Evolutionary conservation across 1,140 invertebrate species (phyloP).

Genomic region (Pollicipes pollicipes): DNA sequence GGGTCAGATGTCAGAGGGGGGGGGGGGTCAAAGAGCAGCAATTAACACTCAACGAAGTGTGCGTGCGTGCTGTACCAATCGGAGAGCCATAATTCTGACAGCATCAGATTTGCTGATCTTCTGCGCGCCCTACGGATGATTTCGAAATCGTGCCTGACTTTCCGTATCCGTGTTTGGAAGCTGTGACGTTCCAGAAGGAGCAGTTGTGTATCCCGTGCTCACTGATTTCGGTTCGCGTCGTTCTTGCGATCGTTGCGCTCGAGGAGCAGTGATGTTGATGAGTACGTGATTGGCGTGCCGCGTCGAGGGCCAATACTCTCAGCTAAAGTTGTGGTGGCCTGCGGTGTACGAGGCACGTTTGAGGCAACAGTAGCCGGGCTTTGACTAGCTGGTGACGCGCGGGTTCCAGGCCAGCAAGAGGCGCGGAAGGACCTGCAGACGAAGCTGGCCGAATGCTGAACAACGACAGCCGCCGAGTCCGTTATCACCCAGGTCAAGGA

Average conservation of each 20-base stretch:
- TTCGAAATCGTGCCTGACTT: too few species aligned
- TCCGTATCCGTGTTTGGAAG: too few species aligned
- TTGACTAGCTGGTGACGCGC: too few species aligned
- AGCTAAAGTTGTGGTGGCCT: slow-evolving; percentile 20
- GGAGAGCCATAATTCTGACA: too few species aligned
- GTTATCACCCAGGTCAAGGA: background rate
- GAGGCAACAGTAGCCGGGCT: slow-evolving; percentile 6
- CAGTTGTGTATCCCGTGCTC: too few species aligned
- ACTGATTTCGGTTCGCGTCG: slow-evolving; percentile 60
- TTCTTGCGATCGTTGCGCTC: slow-evolving; percentile 69
- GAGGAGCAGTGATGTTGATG: slow-evolving; percentile 55
- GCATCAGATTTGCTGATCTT: too few species aligned
- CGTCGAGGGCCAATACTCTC: background rate
- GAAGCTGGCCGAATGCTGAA: background rate
- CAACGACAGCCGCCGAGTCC: background rate
- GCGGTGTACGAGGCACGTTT: slow-evolving; percentile 16
- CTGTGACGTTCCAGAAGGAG: too few species aligned
- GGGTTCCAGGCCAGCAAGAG: background rate
- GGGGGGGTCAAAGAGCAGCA: too few species aligned
- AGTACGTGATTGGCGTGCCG: slow-evolving; percentile 60
- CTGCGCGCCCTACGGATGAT: too few species aligned
- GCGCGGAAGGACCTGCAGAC: background rate
- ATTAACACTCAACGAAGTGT: too few species aligned
- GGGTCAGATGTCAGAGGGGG: slow-evolving; percentile 61
- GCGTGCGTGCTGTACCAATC: too few species aligned